Percentiles rank a stretch among this genome's conserved stretches.
phyloP scores from a whole-genome alignment of 2,888 invertebrate genomes.

The Exephanes ischioxanthus region DNA sequence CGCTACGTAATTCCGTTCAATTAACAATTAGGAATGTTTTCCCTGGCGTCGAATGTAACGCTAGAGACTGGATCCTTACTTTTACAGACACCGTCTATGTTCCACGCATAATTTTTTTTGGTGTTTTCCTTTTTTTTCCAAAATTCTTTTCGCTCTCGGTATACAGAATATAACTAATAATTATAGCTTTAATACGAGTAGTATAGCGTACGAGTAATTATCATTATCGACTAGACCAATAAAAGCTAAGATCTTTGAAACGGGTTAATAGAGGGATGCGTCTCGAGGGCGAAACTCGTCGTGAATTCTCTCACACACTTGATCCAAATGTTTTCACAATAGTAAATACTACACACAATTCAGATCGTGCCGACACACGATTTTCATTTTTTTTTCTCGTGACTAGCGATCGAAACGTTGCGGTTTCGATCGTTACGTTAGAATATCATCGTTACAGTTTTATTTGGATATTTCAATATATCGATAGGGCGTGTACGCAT shows the following conservation, averaged over 20 bases:
- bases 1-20: conserved; percentile 63
- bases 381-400: conserved; percentile 42
- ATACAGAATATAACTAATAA: conserved; percentile 69
- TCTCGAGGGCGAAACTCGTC: conserved; percentile 31
- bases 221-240: conserved; percentile 78
- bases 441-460: conserved; percentile 27
- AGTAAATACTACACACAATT: conserved; percentile 24
- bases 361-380: conserved; percentile 47
- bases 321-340: conserved; percentile 20
- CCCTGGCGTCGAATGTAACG: conserved; percentile 34
- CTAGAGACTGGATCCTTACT: conserved; percentile 33
- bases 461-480: conserved; percentile 50
- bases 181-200: conserved; percentile 65
- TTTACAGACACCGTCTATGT: conserved; percentile 61
- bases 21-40: conserved; percentile 79
- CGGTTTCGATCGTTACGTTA: conserved; percentile 50
- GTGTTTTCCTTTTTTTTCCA: background rate
- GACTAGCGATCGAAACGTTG: conserved; percentile 63
- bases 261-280: conserved; percentile 41
- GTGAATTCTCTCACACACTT: conserved; percentile 21
- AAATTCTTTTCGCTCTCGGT: conserved; percentile 56
- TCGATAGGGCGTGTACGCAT: conserved; percentile 43
- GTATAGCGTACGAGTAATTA: conserved; percentile 70
- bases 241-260: conserved; percentile 73
- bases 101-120: conserved; percentile 12